Evolutionary conservation across 2,113 vertebrate species (phyloP).

Genomic region (Cairina moschata): DNA sequence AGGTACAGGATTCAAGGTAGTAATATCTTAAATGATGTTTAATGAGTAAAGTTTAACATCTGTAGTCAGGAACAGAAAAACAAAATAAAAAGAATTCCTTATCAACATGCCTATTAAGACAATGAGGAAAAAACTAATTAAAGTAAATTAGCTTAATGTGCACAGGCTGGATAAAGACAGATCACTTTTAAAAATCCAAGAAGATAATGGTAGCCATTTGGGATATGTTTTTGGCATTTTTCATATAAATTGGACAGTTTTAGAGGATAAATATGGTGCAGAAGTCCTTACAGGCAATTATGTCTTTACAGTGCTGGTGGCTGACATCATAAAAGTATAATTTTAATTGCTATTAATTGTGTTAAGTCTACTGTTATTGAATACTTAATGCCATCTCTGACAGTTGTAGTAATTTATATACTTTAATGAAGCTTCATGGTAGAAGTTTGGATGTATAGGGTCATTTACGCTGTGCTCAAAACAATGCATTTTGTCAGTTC

Average conservation of each 20-base stretch:
- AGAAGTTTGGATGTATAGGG: conserved; percentile 76
- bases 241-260: conserved; percentile 88
- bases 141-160: conserved; percentile 87
- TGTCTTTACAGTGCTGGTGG: conserved; percentile 83
- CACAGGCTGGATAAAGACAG: conserved; percentile 81
- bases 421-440: conserved; percentile 84
- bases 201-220: conserved; percentile 86
- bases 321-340: conserved; percentile 88
- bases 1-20: neutral
- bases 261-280: conserved; percentile 84
- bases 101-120: conserved; percentile 80
- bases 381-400: conserved; percentile 86
- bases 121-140: conserved; percentile 85
- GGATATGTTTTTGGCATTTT: conserved; percentile 87
- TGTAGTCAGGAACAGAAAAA: neutral
- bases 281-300: conserved; percentile 88
- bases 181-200: conserved; percentile 82
- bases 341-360: conserved; percentile 93
- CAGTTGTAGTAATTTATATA: conserved; percentile 82
- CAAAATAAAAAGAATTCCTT: neutral
- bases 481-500: conserved; percentile 64
- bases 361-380: conserved; percentile 86
- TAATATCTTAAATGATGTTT: conserved; percentile 57
- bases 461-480: conserved; percentile 70
- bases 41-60: conserved; percentile 70